Evolutionary conservation across 2,797 vertebrate genomes (phyloP).

Genomic region (Esox lucius): DNA sequence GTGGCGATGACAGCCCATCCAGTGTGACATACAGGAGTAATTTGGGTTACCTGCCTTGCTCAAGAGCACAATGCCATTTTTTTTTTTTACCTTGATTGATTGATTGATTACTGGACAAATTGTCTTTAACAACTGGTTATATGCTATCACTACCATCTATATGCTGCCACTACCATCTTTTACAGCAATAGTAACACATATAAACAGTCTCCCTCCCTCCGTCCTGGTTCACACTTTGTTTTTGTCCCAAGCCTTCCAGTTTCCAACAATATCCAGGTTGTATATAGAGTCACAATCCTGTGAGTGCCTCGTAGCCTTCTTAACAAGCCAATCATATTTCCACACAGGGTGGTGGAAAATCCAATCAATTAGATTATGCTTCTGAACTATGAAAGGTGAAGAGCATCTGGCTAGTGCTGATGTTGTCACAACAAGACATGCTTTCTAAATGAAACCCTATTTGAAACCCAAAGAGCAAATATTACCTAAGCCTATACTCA

Average conservation of each 20-base stretch:
- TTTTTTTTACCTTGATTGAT: no score
- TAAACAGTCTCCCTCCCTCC: background rate
- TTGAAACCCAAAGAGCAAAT: background rate
- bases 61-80: no score
- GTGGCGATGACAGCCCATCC: no score
- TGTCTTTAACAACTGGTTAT: no score
- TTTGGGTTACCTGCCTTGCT: no score
- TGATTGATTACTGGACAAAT: no score
- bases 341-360: background rate
- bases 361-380: background rate
- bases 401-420: background rate
- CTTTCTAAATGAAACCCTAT: background rate
- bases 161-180: background rate
- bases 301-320: background rate
- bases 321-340: constrained; percentile 1
- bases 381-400: background rate
- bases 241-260: background rate
- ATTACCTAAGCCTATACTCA: no score
- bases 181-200: background rate
- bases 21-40: no score
- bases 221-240: background rate
- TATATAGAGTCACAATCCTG: background rate
- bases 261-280: background rate
- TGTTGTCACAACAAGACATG: background rate
- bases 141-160: no score